Conservation (phyloP, 2,113 vertebrate genomes). For the Corythornis madagascariensis region DNA sequence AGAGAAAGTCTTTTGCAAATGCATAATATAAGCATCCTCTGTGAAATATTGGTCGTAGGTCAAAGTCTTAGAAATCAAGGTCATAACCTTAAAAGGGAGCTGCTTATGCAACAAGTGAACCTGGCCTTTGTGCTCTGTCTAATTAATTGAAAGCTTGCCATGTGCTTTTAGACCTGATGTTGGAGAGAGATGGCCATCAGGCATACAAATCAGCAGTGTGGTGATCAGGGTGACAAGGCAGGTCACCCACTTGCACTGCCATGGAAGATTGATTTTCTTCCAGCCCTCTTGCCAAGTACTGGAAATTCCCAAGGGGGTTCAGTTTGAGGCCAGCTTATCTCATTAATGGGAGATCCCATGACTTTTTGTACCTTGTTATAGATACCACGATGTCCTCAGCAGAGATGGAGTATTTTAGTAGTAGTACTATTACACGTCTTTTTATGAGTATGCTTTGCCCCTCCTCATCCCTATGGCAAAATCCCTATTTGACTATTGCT, state of each 20-base stretch:
- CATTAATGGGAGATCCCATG: slow-evolving; percentile 2
- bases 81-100: slow-evolving; percentile 1
- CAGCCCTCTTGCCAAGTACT: background rate
- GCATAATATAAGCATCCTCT: background rate
- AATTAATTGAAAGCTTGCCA: slow-evolving; percentile 14
- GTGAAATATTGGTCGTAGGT: background rate
- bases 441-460: background rate
- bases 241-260: background rate
- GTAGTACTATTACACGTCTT: background rate
- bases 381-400: background rate
- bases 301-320: slow-evolving; percentile 7
- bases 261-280: slow-evolving; percentile 10
- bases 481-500: background rate
- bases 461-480: background rate
- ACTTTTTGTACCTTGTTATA: background rate
- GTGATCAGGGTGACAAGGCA: slow-evolving; percentile 4
- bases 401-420: background rate
- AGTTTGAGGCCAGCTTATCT: background rate
- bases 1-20: background rate
- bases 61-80: slow-evolving; percentile 22
- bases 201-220: background rate
- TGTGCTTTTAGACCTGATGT: background rate
- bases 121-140: background rate
- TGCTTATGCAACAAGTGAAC: slow-evolving; percentile 34
- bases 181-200: background rate